A percentile compares a stretch with the other conserved stretches of the same genome.
phyloP scores from a whole-genome alignment of 1,140 invertebrate species.

The Periplaneta americana region DNA sequence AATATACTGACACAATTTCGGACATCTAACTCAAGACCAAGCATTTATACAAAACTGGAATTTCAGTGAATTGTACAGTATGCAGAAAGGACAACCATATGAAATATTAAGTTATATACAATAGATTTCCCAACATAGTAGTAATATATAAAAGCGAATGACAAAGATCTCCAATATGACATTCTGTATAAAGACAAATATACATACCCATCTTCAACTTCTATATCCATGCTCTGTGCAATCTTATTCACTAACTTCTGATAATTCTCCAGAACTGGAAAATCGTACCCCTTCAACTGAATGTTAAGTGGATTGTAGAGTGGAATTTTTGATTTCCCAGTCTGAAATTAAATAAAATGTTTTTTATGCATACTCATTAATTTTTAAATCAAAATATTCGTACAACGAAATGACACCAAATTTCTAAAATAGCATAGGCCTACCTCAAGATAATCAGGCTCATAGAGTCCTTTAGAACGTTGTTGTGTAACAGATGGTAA shows the following conservation, averaged over 20 bases:
- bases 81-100: too few relatives aligned
- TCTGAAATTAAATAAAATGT: slow-evolving; percentile 37
- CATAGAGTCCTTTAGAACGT: slow-evolving; percentile 37
- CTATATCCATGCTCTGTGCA: slow-evolving; percentile 64
- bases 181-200: too few relatives aligned
- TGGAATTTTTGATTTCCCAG: slow-evolving; percentile 58
- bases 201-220: slow-evolving; percentile 66
- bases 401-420: neutral
- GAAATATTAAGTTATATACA: too few relatives aligned
- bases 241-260: slow-evolving; percentile 70
- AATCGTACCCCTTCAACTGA: slow-evolving; percentile 77
- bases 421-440: slow-evolving; percentile 2
- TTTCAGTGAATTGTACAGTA: too few relatives aligned
- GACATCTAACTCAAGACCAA: too few relatives aligned
- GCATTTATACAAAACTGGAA: too few relatives aligned
- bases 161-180: too few relatives aligned
- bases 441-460: slow-evolving; percentile 51
- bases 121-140: too few relatives aligned
- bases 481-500: neutral
- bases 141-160: too few relatives aligned
- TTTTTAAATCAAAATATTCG: neutral
- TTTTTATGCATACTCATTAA: neutral
- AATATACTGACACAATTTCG: too few relatives aligned
- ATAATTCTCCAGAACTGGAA: slow-evolving; percentile 70
- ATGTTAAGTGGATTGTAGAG: slow-evolving; percentile 70